These are phyloP conservation scores for Periophthalmus modestus DNA, from an alignment of 2,113 vertebrate genomes.

Conservation along the genomic window DNA sequence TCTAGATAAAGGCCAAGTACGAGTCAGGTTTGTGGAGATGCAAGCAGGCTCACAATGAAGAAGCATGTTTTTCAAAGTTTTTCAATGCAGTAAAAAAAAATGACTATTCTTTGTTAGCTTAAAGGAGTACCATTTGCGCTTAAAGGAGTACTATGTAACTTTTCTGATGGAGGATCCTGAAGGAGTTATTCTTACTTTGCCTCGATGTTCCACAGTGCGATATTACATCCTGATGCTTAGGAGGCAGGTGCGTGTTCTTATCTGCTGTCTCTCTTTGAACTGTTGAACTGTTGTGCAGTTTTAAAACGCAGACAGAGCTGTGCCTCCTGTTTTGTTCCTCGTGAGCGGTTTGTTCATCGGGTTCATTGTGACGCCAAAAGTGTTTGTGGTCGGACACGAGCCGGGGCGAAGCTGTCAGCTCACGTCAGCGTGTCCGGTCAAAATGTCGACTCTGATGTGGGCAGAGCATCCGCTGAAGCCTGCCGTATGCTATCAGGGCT, in stretches of 20 bases:
- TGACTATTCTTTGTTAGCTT: no score
- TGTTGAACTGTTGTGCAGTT: conserved; percentile 40
- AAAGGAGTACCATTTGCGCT: no score
- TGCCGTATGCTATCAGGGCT: conserved; percentile 7
- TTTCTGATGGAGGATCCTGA: no score
- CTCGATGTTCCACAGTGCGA: no score
- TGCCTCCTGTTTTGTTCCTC: conserved; percentile 22
- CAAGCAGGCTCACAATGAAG: no score
- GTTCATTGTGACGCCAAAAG: conserved; percentile 31
- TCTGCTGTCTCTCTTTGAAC: conserved; percentile 31
- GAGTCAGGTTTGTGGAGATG: no score
- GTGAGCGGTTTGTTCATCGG: conserved; percentile 32
- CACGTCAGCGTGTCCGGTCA: conserved; percentile 12
- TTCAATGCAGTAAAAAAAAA: no score
- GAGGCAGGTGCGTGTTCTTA: conserved; percentile 35
- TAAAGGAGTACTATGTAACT: no score
- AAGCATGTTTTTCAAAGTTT: no score
- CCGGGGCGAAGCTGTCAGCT: conserved; percentile 42
- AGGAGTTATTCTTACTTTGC: no score
- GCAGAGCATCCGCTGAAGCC: conserved; percentile 8
- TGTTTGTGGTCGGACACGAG: conserved; percentile 24
- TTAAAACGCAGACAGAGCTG: conserved; percentile 49
- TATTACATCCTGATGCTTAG: no score
- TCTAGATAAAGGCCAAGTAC: no score
- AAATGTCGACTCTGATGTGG: conserved; percentile 51